A percentile compares a stretch with the other conserved stretches of the same genome.
Conservation (phyloP, 2,113 vertebrate genomes). For the Macroglossus sobrinus region DNA sequence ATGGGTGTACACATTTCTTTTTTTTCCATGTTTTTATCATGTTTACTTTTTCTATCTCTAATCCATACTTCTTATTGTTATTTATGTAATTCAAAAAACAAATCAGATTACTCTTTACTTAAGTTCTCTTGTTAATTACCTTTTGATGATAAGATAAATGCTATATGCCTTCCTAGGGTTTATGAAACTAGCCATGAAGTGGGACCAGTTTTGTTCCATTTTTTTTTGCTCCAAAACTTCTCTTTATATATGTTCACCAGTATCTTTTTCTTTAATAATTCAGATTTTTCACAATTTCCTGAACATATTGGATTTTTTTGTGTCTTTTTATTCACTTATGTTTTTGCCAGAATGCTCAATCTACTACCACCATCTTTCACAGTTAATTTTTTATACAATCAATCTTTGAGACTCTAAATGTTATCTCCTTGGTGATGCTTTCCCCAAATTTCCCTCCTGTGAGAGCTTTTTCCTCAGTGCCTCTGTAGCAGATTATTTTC, state of each 20-base stretch:
- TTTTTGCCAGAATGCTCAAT: background rate
- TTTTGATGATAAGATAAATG: background rate
- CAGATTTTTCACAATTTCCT: background rate
- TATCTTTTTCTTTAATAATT: background rate
- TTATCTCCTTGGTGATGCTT: background rate
- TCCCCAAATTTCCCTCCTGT: background rate
- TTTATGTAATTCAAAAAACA: background rate
- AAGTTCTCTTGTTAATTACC: background rate
- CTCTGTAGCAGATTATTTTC: background rate
- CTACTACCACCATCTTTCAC: background rate
- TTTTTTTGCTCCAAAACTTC: background rate
- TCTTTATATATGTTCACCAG: background rate
- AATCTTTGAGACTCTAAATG: background rate
- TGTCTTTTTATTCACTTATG: background rate
- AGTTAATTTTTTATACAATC: background rate
- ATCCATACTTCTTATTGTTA: background rate
- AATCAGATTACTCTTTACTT: background rate
- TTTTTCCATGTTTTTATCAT: background rate
- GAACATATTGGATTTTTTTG: background rate
- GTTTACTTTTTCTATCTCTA: background rate
- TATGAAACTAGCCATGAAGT: background rate
- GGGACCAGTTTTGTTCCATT: background rate
- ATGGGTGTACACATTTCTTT: too few species aligned
- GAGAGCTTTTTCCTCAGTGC: background rate
- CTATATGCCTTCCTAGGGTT: background rate